These are phyloP conservation scores for Rhadinocentrus ornatus DNA, from an alignment of 2,797 vertebrate genomes.

Conservation along the genomic window DNA sequence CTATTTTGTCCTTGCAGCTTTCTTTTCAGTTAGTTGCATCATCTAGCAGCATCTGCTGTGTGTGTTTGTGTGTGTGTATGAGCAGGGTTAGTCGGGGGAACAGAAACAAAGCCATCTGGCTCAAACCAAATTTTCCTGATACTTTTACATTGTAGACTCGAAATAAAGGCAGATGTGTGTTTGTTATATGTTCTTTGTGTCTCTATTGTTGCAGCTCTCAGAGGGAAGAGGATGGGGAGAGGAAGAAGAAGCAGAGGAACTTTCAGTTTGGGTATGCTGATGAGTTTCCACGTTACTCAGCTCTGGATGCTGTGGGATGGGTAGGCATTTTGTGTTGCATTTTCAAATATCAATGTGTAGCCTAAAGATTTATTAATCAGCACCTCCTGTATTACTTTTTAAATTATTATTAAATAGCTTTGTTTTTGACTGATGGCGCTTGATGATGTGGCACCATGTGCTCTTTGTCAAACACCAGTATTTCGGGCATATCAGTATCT, in stretches of 20 bases:
- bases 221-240: slow-evolving; percentile 73
- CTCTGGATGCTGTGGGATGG: slow-evolving; percentile 89
- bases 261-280: slow-evolving; percentile 77
- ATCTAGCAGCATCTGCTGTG: slow-evolving; percentile 30
- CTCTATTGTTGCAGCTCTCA: slow-evolving; percentile 67
- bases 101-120: slow-evolving; percentile 9
- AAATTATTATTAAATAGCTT: neutral
- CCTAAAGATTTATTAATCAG: neutral
- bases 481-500: neutral
- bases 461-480: neutral
- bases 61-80: slow-evolving; percentile 1
- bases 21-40: slow-evolving; percentile 68
- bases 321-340: slow-evolving; percentile 68
- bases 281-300: slow-evolving; percentile 77
- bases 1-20: neutral
- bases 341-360: slow-evolving; percentile 8
- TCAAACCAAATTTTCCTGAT: slow-evolving; percentile 9
- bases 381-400: neutral
- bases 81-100: slow-evolving; percentile 5
- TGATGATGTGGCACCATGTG: too few relatives aligned
- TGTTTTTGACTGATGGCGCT: neutral
- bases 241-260: slow-evolving; percentile 76
- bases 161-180: neutral
- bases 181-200: neutral
- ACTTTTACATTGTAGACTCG: neutral